Evolutionary conservation across 23 tunicate species (phyloP).

Genomic region (Corella eumyota): DNA sequence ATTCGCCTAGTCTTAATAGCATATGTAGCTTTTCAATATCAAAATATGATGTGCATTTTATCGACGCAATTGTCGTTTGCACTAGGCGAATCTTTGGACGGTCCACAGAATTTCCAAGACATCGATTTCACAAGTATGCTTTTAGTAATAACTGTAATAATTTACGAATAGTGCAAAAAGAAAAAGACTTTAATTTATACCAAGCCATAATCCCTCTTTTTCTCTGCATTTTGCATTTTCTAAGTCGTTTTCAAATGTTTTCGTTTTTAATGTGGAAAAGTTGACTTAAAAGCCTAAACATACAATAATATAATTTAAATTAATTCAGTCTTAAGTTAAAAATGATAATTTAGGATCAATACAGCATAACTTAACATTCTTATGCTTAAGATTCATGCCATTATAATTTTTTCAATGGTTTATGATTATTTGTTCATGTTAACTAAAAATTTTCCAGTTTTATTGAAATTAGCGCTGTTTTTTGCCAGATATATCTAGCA

Average conservation of each 20-base stretch:
- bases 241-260: too few relatives aligned
- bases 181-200: background rate
- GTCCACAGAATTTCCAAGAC: constrained; percentile 23
- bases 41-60: constrained; percentile 23
- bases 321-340: background rate
- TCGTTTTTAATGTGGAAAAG: too few relatives aligned
- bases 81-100: constrained; percentile 12
- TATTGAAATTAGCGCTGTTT: too few relatives aligned
- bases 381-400: too few relatives aligned
- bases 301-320: background rate
- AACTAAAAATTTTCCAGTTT: too few relatives aligned
- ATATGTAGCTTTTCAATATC: constrained; percentile 40
- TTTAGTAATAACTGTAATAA: background rate
- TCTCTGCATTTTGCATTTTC: too few relatives aligned
- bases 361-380: too few relatives aligned
- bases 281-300: too few relatives aligned
- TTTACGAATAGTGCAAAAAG: background rate
- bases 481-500: too few relatives aligned
- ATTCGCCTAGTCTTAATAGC: constrained; percentile 32
- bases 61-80: constrained; percentile 20
- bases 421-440: too few relatives aligned
- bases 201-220: background rate
- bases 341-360: too few relatives aligned
- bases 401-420: too few relatives aligned
- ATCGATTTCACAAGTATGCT: constrained; percentile 42